Evolutionary conservation across 2,113 vertebrate genomes (phyloP), one percentile per base, ranked within the genome.

Genomic region (Ammodytes dubius): DNA sequence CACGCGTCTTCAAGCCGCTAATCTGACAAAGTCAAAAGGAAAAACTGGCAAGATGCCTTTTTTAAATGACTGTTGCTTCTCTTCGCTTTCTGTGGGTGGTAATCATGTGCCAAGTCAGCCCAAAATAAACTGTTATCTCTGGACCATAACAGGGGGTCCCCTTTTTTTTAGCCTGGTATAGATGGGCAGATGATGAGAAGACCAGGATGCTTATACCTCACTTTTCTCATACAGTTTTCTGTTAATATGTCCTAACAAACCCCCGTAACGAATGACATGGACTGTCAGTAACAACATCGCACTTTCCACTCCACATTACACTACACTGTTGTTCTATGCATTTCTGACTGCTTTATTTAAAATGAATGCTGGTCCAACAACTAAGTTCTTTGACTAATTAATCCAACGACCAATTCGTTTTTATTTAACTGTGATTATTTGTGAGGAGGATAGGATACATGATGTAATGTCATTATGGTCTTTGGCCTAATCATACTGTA

Each of bases 391-490:
- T 27, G 67, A 70, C 49, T 70, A 53, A 83, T 80, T 77, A 82
- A 86, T 75, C 69, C 59, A 77, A 75, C 39, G 86, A 90, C 83
- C 85, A 88, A 83, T 84, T 87, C 19, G 65, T 85, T 91, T 90
- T 84, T 85, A 80, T 87, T 89, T 66, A 79, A 88, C 89, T 65
- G 50, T 88, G 83, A 85, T 68, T 9, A 40, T 56, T 71, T 74
- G 58, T 78, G 65, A 82, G 79, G 27, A 27, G 27, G 27, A 27
- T 27, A 27, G 27, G 69, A 74, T 83, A 42, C 61, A 74, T 27
- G 27, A 27, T 86, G 79, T 79, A 64, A 75, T 82, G 56, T 73
- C 77, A 57, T 81, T 40, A 71, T 86, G 73, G 66, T 78, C 77
- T 81, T 40, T 17, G 74, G 57, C 63, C 70, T 84, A 64, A 82